A percentile compares a stretch with the other conserved stretches of the same genome.
Evolutionary conservation across 2,888 invertebrate species (phyloP).

Genomic region (Tetanocera ferruginea): DNA sequence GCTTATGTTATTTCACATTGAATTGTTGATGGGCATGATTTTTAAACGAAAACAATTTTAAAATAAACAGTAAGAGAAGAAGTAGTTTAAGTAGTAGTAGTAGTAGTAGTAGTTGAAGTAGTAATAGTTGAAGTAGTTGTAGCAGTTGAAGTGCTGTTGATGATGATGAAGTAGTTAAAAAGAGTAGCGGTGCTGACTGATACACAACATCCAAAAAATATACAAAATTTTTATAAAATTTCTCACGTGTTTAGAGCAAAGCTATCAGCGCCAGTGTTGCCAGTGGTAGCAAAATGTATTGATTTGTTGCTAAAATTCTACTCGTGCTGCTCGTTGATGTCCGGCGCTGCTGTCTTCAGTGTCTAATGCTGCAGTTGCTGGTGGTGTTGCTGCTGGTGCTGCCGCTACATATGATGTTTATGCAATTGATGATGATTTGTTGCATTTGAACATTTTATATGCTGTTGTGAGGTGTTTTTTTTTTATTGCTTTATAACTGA

Average conservation of each 20-base stretch:
- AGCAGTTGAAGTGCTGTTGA: not conserved
- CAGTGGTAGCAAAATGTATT: not conserved
- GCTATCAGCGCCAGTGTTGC: not conserved
- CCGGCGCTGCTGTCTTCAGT: not conserved
- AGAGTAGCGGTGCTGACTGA: not conserved
- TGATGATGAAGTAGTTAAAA: too few species aligned
- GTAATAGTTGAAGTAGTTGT: constrained; percentile 31
- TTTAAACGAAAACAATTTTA: too few species aligned
- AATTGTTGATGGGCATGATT: too few species aligned
- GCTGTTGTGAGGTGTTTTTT: constrained; percentile 36
- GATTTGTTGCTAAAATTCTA: not conserved
- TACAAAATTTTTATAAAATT: not conserved
- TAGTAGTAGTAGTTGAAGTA: constrained; percentile 32
- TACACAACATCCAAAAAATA: not conserved
- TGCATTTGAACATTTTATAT: constrained; percentile 34
- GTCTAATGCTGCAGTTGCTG: constrained; percentile 19
- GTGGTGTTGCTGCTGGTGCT: constrained; percentile 16
- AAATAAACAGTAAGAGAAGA: not conserved
- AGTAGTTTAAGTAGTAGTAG: constrained; percentile 7
- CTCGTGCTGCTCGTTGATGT: not conserved
- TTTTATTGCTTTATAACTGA: constrained; percentile 1
- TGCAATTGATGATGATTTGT: constrained; percentile 36
- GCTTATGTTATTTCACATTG: too few species aligned
- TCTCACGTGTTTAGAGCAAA: constrained; percentile 11
- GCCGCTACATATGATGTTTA: constrained; percentile 27